Conservation (phyloP, 92 coral and sea anemone genomes). For the Metridium senile region DNA sequence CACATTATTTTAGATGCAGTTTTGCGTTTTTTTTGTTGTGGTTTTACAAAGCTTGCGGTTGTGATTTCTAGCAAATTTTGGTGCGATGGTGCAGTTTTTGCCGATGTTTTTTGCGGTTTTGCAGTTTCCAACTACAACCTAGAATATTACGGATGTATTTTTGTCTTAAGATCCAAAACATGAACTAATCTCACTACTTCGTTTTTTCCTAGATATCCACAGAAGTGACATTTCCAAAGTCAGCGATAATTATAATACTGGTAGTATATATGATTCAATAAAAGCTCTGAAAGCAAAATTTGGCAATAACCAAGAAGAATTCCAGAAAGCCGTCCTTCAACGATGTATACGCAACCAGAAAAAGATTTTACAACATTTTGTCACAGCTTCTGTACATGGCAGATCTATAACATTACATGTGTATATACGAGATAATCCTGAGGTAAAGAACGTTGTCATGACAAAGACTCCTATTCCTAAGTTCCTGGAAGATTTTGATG, state of each 20-base stretch:
- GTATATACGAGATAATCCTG: conserved; percentile 62
- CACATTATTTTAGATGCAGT: no score
- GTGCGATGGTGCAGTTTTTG: no score
- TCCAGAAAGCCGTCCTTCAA: conserved; percentile 74
- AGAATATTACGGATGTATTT: no score
- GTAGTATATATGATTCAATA: background rate
- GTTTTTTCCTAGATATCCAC: background rate
- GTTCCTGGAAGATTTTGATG: background rate
- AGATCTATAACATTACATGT: conserved; percentile 56
- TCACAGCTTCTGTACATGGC: conserved; percentile 55
- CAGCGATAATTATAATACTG: background rate
- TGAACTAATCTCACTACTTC: no score
- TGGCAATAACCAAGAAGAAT: conserved; percentile 15
- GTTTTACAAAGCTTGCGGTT: no score
- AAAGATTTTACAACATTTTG: conserved; percentile 62
- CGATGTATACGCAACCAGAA: conserved; percentile 75
- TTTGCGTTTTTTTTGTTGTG: no score
- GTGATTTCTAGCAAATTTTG: no score
- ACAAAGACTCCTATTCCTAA: background rate
- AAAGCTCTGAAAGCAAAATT: background rate
- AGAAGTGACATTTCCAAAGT: background rate
- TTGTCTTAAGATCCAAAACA: no score
- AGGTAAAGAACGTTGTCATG: conserved; percentile 3
- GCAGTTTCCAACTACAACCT: no score
- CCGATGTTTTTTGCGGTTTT: no score